Percentiles rank a stretch among this genome's conserved stretches.
Evolutionary conservation across 2,888 invertebrate species (phyloP).

Genomic region (Aspidiotus destructor): DNA sequence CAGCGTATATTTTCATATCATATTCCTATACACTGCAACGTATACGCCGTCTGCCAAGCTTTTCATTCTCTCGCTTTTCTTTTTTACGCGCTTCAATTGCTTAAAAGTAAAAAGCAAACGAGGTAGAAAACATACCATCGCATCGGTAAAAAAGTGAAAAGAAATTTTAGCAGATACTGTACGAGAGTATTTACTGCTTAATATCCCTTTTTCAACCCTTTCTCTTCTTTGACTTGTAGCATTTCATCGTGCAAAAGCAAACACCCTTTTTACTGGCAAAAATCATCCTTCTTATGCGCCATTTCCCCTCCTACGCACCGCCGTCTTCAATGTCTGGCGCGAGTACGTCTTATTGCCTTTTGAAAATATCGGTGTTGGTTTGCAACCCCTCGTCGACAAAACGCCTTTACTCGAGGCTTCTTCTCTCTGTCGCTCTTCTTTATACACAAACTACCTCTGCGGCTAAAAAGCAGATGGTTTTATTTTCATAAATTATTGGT

Average conservation of each 20-base stretch:
- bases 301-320: conserved; percentile 24
- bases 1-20: no score
- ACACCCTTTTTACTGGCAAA: conserved; percentile 33
- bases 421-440: conserved; percentile 11
- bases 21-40: no score
- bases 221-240: conserved; percentile 32
- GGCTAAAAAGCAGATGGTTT: conserved; percentile 33
- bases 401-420: conserved; percentile 17
- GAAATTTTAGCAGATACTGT: conserved; percentile 33
- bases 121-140: background rate
- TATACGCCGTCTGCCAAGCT: no score
- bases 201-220: conserved; percentile 32
- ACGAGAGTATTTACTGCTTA: conserved; percentile 32
- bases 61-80: no score
- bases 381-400: conserved; percentile 26
- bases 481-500: conserved; percentile 33
- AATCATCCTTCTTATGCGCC: conserved; percentile 33
- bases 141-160: conserved; percentile 10
- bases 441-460: conserved; percentile 27
- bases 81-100: background rate
- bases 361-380: conserved; percentile 32
- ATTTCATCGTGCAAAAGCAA: conserved; percentile 33
- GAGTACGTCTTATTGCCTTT: conserved; percentile 30
- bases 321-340: conserved; percentile 9
- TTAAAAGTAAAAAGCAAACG: background rate